Conservation (phyloP, 2,113 vertebrate species). For the Alaudala cheleensis region DNA sequence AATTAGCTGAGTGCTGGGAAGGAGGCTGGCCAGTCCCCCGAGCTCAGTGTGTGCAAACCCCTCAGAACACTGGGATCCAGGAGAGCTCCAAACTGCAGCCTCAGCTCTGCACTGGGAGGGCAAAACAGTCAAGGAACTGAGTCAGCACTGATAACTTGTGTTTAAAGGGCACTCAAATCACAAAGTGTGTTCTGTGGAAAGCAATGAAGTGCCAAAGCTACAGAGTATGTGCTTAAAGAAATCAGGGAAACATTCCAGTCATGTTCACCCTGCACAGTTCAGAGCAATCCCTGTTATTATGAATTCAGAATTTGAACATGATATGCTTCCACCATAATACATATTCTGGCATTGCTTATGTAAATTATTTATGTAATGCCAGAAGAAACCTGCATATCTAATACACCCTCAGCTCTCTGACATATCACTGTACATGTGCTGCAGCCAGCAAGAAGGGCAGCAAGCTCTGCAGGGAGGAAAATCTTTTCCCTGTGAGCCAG, state of each 20-base stretch:
- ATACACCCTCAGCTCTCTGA: background rate
- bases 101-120: background rate
- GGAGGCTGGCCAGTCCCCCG: background rate
- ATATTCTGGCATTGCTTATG: background rate
- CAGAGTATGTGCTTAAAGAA: background rate
- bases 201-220: background rate
- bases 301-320: background rate
- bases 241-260: background rate
- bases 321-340: background rate
- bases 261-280: background rate
- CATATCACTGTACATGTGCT: accelerated
- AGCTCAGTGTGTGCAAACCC: background rate
- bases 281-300: accelerated
- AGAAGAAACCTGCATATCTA: background rate
- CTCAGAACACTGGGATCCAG: background rate
- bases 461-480: background rate
- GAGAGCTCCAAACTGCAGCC: accelerated
- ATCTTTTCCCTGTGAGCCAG: background rate
- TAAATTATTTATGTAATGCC: background rate
- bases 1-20: slow-evolving; percentile 23
- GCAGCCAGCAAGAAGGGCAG: background rate
- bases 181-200: background rate
- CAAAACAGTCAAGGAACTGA: background rate
- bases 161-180: background rate
- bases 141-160: background rate